Conservation (phyloP, 2,888 invertebrate species). For the Tethea ocularis region DNA sequence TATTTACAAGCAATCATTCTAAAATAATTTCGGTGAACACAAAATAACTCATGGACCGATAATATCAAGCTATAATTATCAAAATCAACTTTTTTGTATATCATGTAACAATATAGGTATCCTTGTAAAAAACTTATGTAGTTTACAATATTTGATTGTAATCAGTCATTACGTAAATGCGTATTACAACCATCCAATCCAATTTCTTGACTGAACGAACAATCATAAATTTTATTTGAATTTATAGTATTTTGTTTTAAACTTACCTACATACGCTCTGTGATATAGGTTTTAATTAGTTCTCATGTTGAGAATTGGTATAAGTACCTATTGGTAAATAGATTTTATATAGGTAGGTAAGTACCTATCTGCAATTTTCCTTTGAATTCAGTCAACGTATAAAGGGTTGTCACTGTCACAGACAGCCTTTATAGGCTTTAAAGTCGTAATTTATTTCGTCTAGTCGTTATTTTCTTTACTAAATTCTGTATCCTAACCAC, state of each 20-base stretch:
- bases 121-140: background rate
- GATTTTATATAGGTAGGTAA: no score
- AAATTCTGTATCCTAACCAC: no score
- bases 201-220: background rate
- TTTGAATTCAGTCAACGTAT: background rate
- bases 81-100: background rate
- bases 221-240: constrained; percentile 1
- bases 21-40: no score
- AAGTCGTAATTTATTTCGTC: no score
- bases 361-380: background rate
- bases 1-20: no score
- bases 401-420: no score
- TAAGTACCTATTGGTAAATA: background rate
- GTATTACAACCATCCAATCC: background rate
- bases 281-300: background rate
- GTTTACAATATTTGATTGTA: background rate
- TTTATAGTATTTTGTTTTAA: background rate
- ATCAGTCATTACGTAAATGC: background rate
- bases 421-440: no score
- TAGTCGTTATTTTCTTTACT: no score
- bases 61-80: background rate
- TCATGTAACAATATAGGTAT: background rate
- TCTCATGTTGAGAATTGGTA: background rate
- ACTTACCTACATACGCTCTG: background rate
- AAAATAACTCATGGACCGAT: background rate